phyloP scores from a whole-genome alignment of 2,113 vertebrate genomes.

The Hypanus sabinus region DNA sequence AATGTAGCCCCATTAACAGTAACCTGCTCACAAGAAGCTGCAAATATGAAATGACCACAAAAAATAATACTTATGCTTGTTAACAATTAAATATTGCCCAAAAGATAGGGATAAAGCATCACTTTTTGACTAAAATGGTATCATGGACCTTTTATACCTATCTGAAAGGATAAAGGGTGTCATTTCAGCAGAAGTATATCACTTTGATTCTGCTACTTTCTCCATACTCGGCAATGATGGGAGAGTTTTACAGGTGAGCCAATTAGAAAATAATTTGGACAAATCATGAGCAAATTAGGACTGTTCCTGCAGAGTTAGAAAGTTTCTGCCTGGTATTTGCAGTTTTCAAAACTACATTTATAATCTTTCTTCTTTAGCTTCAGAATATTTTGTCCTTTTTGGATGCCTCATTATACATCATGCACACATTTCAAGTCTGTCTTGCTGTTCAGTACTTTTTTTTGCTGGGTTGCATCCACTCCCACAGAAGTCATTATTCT shows the following conservation, averaged over 20 bases:
- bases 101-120: neutral
- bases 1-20: neutral
- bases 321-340: neutral
- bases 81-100: neutral
- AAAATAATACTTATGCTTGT: neutral
- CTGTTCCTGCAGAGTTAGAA: neutral
- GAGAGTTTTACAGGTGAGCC: neutral
- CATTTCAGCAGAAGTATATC: neutral
- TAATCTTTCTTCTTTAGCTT: neutral
- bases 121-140: neutral
- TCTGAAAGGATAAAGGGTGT: neutral
- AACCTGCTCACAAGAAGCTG: neutral
- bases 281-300: neutral
- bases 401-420: neutral
- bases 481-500: neutral
- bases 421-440: neutral
- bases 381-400: neutral
- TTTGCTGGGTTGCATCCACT: neutral
- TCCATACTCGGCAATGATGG: neutral
- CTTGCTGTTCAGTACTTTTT: neutral
- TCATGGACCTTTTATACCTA: neutral
- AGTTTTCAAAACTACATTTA: neutral
- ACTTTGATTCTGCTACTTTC: neutral
- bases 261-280: neutral
- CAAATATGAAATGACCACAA: neutral